Evolutionary conservation across 2,113 vertebrate genomes (phyloP).

Genomic region (Vireo altiloquus): DNA sequence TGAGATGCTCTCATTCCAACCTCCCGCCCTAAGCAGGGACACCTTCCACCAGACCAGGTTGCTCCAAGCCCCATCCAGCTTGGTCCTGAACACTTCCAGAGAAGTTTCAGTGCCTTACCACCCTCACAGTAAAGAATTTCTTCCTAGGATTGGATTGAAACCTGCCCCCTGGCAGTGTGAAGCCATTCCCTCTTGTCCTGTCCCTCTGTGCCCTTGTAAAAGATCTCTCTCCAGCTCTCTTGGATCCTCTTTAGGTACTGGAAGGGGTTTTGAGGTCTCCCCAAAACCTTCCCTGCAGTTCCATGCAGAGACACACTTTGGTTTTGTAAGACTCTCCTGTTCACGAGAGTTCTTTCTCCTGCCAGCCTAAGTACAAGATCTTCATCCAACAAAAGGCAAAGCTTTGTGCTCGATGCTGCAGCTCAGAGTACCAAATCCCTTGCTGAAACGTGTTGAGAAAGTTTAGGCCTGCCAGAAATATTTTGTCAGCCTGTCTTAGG

Average conservation of each 20-base stretch:
- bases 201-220: background rate
- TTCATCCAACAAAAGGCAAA: background rate
- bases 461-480: background rate
- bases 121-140: background rate
- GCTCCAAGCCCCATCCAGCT: background rate
- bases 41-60: background rate
- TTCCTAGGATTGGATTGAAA: background rate
- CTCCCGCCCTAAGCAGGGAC: background rate
- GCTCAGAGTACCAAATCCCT: background rate
- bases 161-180: background rate
- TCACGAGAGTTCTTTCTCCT: background rate
- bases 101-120: background rate
- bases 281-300: background rate
- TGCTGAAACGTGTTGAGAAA: background rate
- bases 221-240: background rate
- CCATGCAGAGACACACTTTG: background rate
- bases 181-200: background rate
- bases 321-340: background rate
- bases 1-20: accelerated
- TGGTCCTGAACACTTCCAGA: background rate
- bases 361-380: background rate
- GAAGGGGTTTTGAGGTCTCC: background rate
- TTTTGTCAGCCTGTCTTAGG: background rate
- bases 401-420: background rate
- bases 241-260: background rate